A percentile compares a stretch with the other conserved stretches of the same genome.
Conservation (phyloP, 2,113 vertebrate species). For the Aldabrachelys gigantea region DNA sequence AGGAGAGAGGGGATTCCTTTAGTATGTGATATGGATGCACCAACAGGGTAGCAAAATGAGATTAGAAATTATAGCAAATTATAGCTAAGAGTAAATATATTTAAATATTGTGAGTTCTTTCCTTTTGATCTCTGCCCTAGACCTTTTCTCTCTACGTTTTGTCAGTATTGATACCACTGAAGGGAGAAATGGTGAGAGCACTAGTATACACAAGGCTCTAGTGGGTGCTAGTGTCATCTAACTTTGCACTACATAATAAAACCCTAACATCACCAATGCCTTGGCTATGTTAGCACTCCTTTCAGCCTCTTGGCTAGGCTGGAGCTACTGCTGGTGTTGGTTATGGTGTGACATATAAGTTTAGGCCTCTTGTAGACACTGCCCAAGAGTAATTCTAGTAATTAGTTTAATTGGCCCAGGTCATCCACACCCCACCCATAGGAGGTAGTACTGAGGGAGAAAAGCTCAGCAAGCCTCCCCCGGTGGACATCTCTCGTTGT, state of each 20-base stretch:
- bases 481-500: not conserved
- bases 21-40: not conserved
- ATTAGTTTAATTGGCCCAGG: not conserved
- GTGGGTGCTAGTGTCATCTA: not conserved
- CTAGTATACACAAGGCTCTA: not conserved
- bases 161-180: not conserved
- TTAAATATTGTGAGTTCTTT: not conserved
- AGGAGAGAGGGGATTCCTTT: fast-evolving
- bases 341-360: not conserved
- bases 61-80: not conserved
- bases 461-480: not conserved
- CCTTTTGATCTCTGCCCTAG: not conserved
- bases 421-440: not conserved
- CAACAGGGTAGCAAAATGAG: not conserved
- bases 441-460: not conserved
- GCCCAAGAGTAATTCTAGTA: not conserved
- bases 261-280: not conserved
- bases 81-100: not conserved
- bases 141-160: not conserved
- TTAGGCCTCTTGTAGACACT: not conserved
- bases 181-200: not conserved
- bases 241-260: not conserved
- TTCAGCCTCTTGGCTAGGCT: not conserved
- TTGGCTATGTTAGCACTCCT: not conserved
- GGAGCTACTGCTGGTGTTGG: not conserved